Conservation (phyloP, 1,140 invertebrate species). For the Paralvinella palmiformis region DNA sequence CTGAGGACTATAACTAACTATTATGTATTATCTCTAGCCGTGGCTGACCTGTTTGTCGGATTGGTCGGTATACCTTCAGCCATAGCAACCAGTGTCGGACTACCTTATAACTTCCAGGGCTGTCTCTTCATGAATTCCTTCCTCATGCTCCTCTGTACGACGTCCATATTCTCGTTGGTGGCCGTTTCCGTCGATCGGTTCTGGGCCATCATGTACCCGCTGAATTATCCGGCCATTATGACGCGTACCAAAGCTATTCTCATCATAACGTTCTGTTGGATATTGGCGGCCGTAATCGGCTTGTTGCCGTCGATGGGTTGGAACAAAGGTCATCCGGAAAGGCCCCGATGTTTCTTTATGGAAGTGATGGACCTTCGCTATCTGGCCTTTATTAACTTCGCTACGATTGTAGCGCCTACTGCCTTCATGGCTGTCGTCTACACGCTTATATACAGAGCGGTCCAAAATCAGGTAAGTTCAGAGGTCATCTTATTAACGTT, state of each 20-base stretch:
- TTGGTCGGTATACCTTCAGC: slow-evolving; percentile 74
- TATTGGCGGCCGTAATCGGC: slow-evolving; percentile 67
- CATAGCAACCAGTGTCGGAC: slow-evolving; percentile 66
- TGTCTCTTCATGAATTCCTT: slow-evolving; percentile 83
- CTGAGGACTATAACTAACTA: slow-evolving; percentile 79
- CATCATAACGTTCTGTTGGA: slow-evolving; percentile 80
- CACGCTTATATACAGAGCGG: slow-evolving; percentile 78
- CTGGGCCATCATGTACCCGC: slow-evolving; percentile 84
- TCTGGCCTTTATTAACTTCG: slow-evolving; percentile 79
- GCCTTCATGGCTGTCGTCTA: slow-evolving; percentile 77
- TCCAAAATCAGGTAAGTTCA: slow-evolving; percentile 78
- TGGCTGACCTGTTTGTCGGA: slow-evolving; percentile 68
- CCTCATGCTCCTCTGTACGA: slow-evolving; percentile 80
- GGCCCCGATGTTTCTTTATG: slow-evolving; percentile 66
- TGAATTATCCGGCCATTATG: slow-evolving; percentile 81
- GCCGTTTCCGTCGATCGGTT: slow-evolving; percentile 86
- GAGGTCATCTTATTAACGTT: too few relatives aligned
- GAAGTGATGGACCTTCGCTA: slow-evolving; percentile 83
- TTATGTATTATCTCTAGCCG: slow-evolving; percentile 81
- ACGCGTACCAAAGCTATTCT: slow-evolving; percentile 74
- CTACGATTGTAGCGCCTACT: slow-evolving; percentile 79
- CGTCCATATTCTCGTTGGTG: slow-evolving; percentile 53
- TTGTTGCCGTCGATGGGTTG: slow-evolving; percentile 81
- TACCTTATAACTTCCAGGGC: slow-evolving; percentile 63
- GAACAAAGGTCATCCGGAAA: slow-evolving; percentile 59